Conservation (phyloP, 2,797 vertebrate genomes). For the Orestias chungarensis region DNA sequence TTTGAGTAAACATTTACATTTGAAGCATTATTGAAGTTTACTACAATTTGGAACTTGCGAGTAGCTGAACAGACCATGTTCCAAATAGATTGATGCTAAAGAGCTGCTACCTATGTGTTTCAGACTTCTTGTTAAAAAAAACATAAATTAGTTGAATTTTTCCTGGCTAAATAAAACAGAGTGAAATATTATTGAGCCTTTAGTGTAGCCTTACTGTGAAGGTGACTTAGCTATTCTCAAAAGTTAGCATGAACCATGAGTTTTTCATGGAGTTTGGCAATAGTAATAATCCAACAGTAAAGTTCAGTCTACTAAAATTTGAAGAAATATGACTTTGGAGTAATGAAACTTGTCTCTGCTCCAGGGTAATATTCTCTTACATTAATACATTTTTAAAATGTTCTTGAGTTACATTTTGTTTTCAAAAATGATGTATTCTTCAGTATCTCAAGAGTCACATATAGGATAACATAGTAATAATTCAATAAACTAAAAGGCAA, state of each 20-base stretch:
- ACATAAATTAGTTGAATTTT: not conserved
- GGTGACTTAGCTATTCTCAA: slow-evolving; percentile 28
- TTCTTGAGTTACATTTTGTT: not conserved
- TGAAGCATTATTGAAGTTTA: not conserved
- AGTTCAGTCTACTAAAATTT: slow-evolving; percentile 7
- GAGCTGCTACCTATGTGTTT: slow-evolving; percentile 35
- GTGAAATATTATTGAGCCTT: slow-evolving; percentile 23
- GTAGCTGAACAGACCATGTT: slow-evolving; percentile 18
- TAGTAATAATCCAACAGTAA: not conserved
- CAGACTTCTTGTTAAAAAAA: slow-evolving; percentile 2
- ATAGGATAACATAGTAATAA: not conserved
- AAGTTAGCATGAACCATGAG: slow-evolving; percentile 30
- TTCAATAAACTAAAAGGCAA: not conserved
- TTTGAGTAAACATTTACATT: not conserved
- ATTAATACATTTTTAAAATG: slow-evolving; percentile 10
- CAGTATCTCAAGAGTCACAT: not conserved
- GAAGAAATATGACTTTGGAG: slow-evolving; percentile 25
- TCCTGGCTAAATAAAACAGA: slow-evolving; percentile 7
- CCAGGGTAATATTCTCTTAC: slow-evolving; percentile 7
- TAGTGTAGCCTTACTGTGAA: slow-evolving; percentile 6
- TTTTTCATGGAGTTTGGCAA: slow-evolving; percentile 35
- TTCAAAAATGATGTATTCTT: slow-evolving; percentile 6
- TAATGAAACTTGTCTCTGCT: slow-evolving; percentile 21
- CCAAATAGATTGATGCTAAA: slow-evolving; percentile 31
- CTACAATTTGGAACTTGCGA: not conserved